Evolutionary conservation across 2,113 vertebrate genomes (phyloP), one percentile per base, ranked within the genome.

Genomic region (Caranx melampygus): DNA sequence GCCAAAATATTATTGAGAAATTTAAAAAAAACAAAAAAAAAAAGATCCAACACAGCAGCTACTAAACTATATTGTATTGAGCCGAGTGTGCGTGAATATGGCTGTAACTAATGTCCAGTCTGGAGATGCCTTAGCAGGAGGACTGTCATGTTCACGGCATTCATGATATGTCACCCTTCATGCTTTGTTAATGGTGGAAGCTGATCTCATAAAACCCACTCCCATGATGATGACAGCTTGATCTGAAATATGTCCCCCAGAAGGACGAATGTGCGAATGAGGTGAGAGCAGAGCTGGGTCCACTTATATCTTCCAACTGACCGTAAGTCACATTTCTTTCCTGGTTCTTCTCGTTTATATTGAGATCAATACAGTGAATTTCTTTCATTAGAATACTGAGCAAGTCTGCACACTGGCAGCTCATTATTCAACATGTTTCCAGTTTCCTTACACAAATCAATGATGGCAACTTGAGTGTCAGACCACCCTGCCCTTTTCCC

Each of bases 211-310:
- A 87, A 92, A 93, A 92, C 8, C 86, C 81, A 80, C 86, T 76
- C 83, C 67, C 14, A 70, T 58, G 69, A 83, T 57, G 87, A 92
- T 86, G 90, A 92, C 92, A 93, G 89, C 82, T 88, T 88, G 78
- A 93, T 94, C 87, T 92, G 86, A 91, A 91, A 91, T 81, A 83
- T 47, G 69, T 84, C 86, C 91, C 91, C 78, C 71, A 78, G 88
- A 89, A 91, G 90, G 87, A 87, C 79, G 33, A 85, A 87, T 63
- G 78, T 66, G 71, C 44, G 73, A 79, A 65, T 72, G 84, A 82
- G 78, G 81, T 68, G 51, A 75, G 54, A 76, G 66, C 57, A 21
- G 75, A 79, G 71, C 78, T 20, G 44, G 15, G 62, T 59, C 75
- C 57, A 75, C 45, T 62, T 40, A 67, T 69, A 65, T 37, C 78